These are phyloP conservation scores for Syngnathus typhle DNA, from an alignment of 2,113 vertebrate species.

Conservation along the genomic window DNA sequence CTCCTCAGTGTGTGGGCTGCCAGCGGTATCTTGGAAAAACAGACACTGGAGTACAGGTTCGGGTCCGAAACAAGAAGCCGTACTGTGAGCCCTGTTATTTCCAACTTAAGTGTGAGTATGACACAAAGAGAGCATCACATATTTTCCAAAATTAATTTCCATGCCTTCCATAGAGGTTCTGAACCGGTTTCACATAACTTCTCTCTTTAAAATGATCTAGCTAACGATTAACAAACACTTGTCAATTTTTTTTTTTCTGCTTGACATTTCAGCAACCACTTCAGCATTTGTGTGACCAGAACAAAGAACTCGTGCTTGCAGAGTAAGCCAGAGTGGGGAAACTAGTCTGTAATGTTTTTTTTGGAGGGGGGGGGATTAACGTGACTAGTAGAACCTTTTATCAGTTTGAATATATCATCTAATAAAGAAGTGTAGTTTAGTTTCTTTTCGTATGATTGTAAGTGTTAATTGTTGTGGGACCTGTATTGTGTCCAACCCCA, in stretches of 20 bases:
- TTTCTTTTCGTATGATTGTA: conserved; percentile 19
- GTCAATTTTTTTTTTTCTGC: too few species aligned
- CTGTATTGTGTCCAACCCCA: conserved; percentile 16
- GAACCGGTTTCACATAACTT: neutral
- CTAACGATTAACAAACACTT: neutral
- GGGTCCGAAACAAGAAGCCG: conserved; percentile 80
- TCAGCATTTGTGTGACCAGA: conserved; percentile 77
- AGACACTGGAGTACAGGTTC: conserved; percentile 80
- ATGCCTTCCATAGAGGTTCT: neutral
- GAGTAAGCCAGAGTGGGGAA: conserved; percentile 33
- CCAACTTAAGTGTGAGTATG: conserved; percentile 80
- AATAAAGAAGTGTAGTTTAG: conserved; percentile 29
- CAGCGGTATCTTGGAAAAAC: conserved; percentile 74
- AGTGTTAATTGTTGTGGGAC: neutral
- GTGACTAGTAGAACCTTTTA: neutral
- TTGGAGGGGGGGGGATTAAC: neutral
- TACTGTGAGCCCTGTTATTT: conserved; percentile 89
- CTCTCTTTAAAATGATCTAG: neutral
- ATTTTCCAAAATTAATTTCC: neutral
- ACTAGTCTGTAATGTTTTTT: too few species aligned
- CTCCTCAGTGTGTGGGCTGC: conserved; percentile 81
- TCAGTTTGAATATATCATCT: conserved; percentile 35
- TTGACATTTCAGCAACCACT: conserved; percentile 69
- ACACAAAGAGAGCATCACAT: neutral
- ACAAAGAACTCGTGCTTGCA: conserved; percentile 68